A percentile compares a stretch with the other conserved stretches of the same genome.
Conservation (phyloP, 2,888 invertebrate species). For the Gymnoscelis rufifasciata region DNA sequence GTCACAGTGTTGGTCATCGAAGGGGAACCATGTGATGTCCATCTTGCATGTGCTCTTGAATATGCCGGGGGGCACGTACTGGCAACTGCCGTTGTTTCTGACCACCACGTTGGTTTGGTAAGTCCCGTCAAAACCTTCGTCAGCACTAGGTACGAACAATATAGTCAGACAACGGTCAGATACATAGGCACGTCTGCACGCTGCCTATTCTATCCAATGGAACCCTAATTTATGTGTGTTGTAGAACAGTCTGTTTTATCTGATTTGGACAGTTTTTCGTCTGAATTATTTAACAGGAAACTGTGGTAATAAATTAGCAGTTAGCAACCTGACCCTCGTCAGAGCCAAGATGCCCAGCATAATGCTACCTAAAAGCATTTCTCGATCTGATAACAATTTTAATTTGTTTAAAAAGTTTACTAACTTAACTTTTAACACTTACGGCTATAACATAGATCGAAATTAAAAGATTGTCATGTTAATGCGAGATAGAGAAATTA, state of each 20-base stretch:
- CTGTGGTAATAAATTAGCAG: constrained; percentile 41
- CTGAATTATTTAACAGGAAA: constrained; percentile 27
- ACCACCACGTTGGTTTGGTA: constrained; percentile 99
- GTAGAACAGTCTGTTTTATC: constrained; percentile 4
- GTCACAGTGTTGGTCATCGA: constrained; percentile 99
- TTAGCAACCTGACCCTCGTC: constrained; percentile 44
- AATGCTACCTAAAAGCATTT: constrained; percentile 37
- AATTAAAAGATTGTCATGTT: constrained; percentile 13
- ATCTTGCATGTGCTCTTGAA: constrained; percentile 99
- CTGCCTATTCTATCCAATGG: background rate
- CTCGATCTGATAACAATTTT: constrained; percentile 34
- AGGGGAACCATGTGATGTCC: constrained; percentile 99
- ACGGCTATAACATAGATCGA: constrained; percentile 14
- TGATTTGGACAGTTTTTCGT: constrained; percentile 6
- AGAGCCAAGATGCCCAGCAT: constrained; percentile 46
- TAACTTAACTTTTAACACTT: constrained; percentile 16
- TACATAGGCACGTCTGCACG: background rate
- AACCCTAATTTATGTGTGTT: background rate
- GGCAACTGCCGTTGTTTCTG: constrained; percentile 98
- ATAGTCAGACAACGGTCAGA: constrained; percentile 33
- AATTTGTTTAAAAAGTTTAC: constrained; percentile 38
- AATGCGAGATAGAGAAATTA: constrained; percentile 17
- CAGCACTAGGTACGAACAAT: constrained; percentile 87
- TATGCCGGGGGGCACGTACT: constrained; percentile 99
- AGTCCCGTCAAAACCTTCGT: constrained; percentile 99